Base-by-base conservation (phyloP, 2,113 vertebrate species). In the Antechinus stuartii region DNA sequence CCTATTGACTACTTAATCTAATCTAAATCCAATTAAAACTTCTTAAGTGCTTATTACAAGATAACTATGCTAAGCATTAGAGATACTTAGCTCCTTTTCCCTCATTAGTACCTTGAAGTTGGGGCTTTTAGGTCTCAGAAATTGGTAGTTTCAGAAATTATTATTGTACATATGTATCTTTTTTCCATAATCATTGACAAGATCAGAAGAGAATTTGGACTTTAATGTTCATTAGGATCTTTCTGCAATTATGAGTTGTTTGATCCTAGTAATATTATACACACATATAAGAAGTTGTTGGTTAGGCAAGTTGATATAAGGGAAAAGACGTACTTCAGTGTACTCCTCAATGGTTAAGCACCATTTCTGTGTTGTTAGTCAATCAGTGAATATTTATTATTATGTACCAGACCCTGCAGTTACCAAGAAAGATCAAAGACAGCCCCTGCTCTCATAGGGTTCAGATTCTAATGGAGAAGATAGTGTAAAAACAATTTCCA, bases 151-250 rank as follows among this genome's bases (percentile, higher is more conserved):
- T 84, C n/a, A 42, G 68, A 84, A 84, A 84, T 42, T 84, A 19
- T 16, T 84, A 42, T 76, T 84, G n/a, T 84, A 84, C 68, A 84
- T 84, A 42, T 23, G 68, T 84, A 23, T 84, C 19, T 84, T 84
- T 84, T 42, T 84, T 8, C 19, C 16, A 42, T 84, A 84, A 84
- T 84, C 68, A 84, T 84, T 84, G 68, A 84, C 6, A 0, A 84
- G 68, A 84, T 84, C 68, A 84, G n/a, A 84, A 84, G 68, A 84
- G 68, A 84, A 84, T 42, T 84, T 84, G 61, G 61, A 76, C 68
- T 84, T 84, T 84, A 84, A 84, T 42, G 68, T 84, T 42, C 68
- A 42, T 84, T 42, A 23, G 68, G n/a, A 42, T 84, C n/a, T 84
- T 84, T 84, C 19, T 42, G 68, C n/a, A 84, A 84, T 84, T 84